Evolutionary conservation across 2,113 vertebrate genomes (phyloP).

Genomic region (Astatotilapia flaviijosephi): DNA sequence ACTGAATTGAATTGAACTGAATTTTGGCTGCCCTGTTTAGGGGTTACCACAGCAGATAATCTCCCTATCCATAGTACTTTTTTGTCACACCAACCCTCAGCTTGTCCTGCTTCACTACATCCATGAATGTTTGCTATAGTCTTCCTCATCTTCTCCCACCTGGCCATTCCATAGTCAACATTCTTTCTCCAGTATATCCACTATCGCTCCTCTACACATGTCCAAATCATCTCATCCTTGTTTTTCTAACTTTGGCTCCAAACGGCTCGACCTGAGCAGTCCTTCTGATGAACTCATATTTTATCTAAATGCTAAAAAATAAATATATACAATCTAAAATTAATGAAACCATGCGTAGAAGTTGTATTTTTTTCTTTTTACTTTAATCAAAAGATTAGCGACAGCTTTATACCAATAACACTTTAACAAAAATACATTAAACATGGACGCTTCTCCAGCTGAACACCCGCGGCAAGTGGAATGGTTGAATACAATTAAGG

Average conservation of each 20-base stretch:
- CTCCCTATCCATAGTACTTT: neutral
- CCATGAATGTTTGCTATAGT: neutral
- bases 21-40: neutral
- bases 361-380: neutral
- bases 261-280: neutral
- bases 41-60: neutral
- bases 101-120: neutral
- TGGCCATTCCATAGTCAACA: neutral
- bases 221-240: neutral
- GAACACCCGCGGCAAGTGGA: neutral
- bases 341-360: neutral
- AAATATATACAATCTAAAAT: neutral
- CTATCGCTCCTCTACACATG: neutral
- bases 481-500: neutral
- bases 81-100: neutral
- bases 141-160: neutral
- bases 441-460: neutral
- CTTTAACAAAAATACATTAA: neutral
- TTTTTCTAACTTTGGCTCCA: neutral
- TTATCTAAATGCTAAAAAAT: neutral
- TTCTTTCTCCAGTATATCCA: neutral
- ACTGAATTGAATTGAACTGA: neutral
- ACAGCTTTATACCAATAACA: neutral
- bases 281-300: neutral
- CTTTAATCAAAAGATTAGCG: neutral